phyloP scores from a whole-genome alignment of 2,888 invertebrate species.

The Apotomis betuletana region DNA sequence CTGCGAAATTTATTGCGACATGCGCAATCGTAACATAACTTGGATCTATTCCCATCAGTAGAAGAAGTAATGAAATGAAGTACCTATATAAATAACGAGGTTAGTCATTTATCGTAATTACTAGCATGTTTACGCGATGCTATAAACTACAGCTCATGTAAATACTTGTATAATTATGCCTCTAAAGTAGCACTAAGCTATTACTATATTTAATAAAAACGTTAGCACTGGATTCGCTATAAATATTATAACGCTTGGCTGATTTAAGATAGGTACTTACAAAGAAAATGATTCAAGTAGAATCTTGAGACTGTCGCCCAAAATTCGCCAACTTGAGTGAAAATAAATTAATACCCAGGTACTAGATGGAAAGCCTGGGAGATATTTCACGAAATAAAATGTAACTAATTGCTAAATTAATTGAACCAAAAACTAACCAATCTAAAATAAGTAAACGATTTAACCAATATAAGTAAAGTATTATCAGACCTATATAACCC shows the following conservation, averaged over 20 bases:
- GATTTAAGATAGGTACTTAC: neutral
- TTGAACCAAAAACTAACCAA: too few relatives aligned
- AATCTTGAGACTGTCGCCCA: too few relatives aligned
- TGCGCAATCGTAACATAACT: slow-evolving; percentile 8
- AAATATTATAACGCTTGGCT: neutral
- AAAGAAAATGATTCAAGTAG: too few relatives aligned
- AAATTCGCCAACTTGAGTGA: too few relatives aligned
- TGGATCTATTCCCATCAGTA: neutral
- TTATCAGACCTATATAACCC: too few relatives aligned
- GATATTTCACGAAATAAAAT: too few relatives aligned
- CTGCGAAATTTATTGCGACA: neutral
- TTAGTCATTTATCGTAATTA: neutral
- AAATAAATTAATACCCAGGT: too few relatives aligned
- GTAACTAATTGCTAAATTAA: too few relatives aligned
- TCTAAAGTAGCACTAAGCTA: neutral
- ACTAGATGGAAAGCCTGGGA: too few relatives aligned
- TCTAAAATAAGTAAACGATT: too few relatives aligned
- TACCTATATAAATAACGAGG: neutral
- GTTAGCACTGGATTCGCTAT: neutral
- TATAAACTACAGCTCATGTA: neutral
- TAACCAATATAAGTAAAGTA: too few relatives aligned
- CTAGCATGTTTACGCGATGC: neutral
- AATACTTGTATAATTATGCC: too few relatives aligned
- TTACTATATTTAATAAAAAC: neutral
- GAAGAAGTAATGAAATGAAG: neutral